A percentile compares a stretch with the other conserved stretches of the same genome.
phyloP scores from a whole-genome alignment of 2,797 vertebrate species.

The Coregonus sp. region DNA sequence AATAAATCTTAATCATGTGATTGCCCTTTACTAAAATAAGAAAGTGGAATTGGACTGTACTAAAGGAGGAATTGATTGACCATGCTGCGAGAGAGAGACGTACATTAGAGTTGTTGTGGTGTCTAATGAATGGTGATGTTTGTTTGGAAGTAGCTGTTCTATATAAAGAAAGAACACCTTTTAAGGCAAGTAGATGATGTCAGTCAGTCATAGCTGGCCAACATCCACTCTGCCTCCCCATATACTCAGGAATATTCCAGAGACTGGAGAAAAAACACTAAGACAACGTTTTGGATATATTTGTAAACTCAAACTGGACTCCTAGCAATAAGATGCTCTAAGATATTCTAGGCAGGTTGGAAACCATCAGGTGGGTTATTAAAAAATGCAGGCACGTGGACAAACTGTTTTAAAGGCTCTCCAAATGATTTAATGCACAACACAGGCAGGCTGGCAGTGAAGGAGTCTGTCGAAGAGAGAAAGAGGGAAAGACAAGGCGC shows the following conservation, averaged over 20 bases:
- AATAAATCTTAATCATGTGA: not conserved
- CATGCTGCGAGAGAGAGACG: not conserved
- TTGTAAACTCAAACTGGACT: slow-evolving; percentile 68
- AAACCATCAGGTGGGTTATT: slow-evolving; percentile 61
- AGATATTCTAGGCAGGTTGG: slow-evolving; percentile 63
- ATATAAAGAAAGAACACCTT: slow-evolving; percentile 78
- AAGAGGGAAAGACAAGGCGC: slow-evolving; percentile 38
- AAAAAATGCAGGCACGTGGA: slow-evolving; percentile 28
- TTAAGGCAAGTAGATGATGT: slow-evolving; percentile 84
- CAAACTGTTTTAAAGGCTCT: slow-evolving; percentile 18
- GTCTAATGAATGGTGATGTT: slow-evolving; percentile 62
- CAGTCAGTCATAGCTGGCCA: slow-evolving; percentile 70
- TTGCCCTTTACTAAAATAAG: slow-evolving; percentile 60
- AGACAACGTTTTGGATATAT: slow-evolving; percentile 65
- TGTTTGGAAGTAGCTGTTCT: slow-evolving; percentile 64
- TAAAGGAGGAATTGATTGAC: no score
- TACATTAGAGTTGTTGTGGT: slow-evolving; percentile 19
- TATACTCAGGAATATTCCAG: slow-evolving; percentile 34
- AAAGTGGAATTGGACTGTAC: slow-evolving; percentile 63
- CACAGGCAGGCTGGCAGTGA: slow-evolving; percentile 28
- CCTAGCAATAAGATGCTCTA: slow-evolving; percentile 38
- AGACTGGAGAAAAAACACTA: slow-evolving; percentile 33
- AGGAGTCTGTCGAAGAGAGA: slow-evolving; percentile 10
- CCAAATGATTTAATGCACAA: slow-evolving; percentile 32
- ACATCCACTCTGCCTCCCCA: slow-evolving; percentile 58